Evolutionary conservation across 1,140 invertebrate genomes (phyloP).

Genomic region (Micrasema minimum): DNA sequence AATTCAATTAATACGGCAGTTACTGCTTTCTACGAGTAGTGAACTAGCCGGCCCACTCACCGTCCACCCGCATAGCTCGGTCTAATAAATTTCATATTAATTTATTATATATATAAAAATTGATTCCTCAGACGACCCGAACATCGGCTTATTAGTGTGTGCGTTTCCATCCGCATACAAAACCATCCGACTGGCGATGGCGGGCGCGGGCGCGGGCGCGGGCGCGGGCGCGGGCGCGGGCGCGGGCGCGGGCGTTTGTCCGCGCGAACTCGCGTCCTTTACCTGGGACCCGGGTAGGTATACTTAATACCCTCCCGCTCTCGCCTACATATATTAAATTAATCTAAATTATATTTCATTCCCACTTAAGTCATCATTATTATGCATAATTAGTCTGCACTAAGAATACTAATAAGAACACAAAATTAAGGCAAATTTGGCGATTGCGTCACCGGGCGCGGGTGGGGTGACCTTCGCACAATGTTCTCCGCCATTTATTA

Average conservation of each 20-base stretch:
- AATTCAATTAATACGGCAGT: constrained; percentile 53
- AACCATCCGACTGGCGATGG: no score
- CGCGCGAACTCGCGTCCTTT: no score
- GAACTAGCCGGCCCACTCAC: constrained; percentile 28
- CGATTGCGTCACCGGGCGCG: neutral
- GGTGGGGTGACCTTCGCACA: no score
- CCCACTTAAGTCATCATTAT: constrained; percentile 8
- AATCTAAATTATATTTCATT: constrained; percentile 21
- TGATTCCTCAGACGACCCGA: constrained; percentile 41
- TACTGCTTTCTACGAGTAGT: constrained; percentile 52
- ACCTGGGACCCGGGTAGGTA: no score
- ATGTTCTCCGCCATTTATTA: no score
- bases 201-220: no score
- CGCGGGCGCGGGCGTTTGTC: no score
- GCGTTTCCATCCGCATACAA: no score
- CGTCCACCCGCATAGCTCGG: constrained; percentile 42
- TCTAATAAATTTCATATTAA: constrained; percentile 53
- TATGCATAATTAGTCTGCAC: constrained; percentile 8
- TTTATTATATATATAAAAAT: constrained; percentile 54
- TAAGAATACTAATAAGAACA: neutral
- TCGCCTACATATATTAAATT: no score
- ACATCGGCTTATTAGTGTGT: no score
- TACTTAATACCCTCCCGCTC: no score
- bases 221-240: no score
- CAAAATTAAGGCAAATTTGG: neutral